Evolutionary conservation across 1,140 invertebrate species (phyloP).

Genomic region (Odontomachus brunneus): DNA sequence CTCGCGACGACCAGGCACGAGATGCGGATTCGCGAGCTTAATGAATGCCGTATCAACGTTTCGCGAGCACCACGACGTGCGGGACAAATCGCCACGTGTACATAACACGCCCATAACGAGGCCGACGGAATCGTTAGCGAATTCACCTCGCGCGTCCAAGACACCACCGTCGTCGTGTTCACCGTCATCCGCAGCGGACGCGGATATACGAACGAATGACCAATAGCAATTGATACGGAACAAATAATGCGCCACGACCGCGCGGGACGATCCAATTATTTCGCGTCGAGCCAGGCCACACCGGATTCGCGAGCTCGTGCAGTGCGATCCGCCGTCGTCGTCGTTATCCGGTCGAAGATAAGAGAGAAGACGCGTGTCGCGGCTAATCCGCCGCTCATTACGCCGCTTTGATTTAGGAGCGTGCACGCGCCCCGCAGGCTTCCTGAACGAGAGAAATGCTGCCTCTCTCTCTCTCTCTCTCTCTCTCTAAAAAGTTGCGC

Average conservation of each 20-base stretch:
- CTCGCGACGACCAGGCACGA: not conserved
- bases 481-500: no score
- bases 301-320: slow-evolving; percentile 17
- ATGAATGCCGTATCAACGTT: no score
- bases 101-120: no score
- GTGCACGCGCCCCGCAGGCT: not conserved
- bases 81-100: no score
- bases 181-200: no score
- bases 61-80: no score
- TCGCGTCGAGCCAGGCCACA: not conserved
- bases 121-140: no score
- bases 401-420: slow-evolving; percentile 59
- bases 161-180: no score
- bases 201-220: slow-evolving; percentile 19
- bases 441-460: not conserved
- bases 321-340: slow-evolving; percentile 13
- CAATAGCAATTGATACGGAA: slow-evolving; percentile 38
- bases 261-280: slow-evolving; percentile 66
- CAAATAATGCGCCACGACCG: slow-evolving; percentile 32
- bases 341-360: slow-evolving; percentile 38
- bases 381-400: slow-evolving; percentile 73
- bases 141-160: no score
- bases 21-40: no score
- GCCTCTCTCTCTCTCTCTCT: no score
- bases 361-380: slow-evolving; percentile 43